Conservation (phyloP, 2,888 invertebrate species). For the Pristionchus fissidentatus region DNA sequence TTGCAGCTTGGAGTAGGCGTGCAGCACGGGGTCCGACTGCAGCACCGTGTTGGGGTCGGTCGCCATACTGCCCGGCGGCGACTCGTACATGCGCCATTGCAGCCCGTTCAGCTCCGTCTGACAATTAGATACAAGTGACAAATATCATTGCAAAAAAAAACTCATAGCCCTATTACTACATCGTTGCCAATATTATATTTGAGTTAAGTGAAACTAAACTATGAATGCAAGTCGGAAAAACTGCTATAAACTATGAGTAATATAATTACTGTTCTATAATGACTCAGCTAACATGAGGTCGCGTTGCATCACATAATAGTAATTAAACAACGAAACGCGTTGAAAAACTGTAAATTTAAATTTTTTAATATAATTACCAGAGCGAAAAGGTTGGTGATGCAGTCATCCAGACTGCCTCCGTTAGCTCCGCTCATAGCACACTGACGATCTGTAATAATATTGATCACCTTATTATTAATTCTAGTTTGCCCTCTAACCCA, state of each 20-base stretch:
- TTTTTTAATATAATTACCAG: slow-evolving; percentile 31
- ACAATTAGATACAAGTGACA: background rate
- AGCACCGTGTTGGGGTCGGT: background rate
- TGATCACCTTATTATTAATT: background rate
- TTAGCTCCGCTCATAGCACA: slow-evolving; percentile 41
- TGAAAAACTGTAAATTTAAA: no score
- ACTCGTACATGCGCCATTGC: slow-evolving; percentile 37
- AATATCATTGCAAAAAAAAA: background rate
- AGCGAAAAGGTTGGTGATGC: slow-evolving; percentile 46
- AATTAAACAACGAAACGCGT: no score
- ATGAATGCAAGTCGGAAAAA: no score
- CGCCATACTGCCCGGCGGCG: background rate
- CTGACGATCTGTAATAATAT: background rate
- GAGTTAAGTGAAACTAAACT: no score
- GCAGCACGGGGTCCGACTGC: slow-evolving; percentile 14
- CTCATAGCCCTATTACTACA: background rate
- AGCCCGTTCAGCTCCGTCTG: slow-evolving; percentile 48
- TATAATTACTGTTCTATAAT: no score
- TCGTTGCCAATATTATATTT: no score
- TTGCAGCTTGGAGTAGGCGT: slow-evolving; percentile 37
- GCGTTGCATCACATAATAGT: no score
- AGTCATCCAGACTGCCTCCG: slow-evolving; percentile 50
- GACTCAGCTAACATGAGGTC: no score
- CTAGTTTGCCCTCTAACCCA: background rate
- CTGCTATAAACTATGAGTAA: no score